Percentiles rank a stretch among this genome's conserved stretches.
phyloP scores from a whole-genome alignment of 2,797 vertebrate species.

The Glyptemys insculpta region DNA sequence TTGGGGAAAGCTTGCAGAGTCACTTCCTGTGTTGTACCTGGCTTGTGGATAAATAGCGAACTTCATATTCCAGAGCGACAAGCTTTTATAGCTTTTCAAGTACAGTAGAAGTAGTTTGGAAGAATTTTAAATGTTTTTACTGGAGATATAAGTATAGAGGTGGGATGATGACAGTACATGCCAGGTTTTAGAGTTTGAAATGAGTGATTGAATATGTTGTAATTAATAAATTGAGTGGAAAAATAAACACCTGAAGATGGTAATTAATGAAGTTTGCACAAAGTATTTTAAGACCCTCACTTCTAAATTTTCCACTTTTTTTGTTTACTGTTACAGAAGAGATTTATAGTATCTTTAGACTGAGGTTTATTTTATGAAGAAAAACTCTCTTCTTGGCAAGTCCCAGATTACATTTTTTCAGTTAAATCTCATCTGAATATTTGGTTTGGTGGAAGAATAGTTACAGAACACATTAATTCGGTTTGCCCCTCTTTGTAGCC shows the following conservation, averaged over 20 bases:
- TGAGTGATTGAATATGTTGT: neutral
- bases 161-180: conserved; percentile 5
- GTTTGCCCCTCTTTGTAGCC: conserved; percentile 64
- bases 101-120: conserved; percentile 54
- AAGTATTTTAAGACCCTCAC: neutral
- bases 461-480: conserved; percentile 66
- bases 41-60: neutral
- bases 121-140: conserved; percentile 50
- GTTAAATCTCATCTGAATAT: conserved; percentile 62
- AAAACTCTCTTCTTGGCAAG: conserved; percentile 10
- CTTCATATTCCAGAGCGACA: conserved; percentile 2
- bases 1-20: neutral
- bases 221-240: neutral
- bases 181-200: conserved; percentile 50
- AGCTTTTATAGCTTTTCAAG: conserved; percentile 44
- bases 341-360: neutral
- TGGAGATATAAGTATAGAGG: conserved; percentile 27
- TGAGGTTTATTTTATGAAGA: neutral
- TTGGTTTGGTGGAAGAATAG: conserved; percentile 64
- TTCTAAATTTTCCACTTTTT: neutral
- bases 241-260: conserved; percentile 44
- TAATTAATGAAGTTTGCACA: neutral
- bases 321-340: neutral
- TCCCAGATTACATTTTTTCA: conserved; percentile 53
- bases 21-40: neutral